Percentiles rank a stretch among this genome's conserved stretches.
These are phyloP conservation scores for Sanderia malayensis DNA, from an alignment of 30 jellyfish, hydroid and myxozoan species.

Conservation along the genomic window DNA sequence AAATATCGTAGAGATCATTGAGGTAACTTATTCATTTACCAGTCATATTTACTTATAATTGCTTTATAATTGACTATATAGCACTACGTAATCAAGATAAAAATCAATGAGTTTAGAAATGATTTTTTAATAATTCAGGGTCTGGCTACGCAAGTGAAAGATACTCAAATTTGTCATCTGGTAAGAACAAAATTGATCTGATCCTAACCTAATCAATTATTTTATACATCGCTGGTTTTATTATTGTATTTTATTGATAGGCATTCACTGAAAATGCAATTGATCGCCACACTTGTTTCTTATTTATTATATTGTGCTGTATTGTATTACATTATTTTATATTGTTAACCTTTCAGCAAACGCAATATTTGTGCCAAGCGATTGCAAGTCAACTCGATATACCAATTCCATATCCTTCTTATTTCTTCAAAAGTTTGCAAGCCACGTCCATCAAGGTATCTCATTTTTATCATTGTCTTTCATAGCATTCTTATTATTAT, in stretches of 20 bases:
- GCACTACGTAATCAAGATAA: too few relatives aligned
- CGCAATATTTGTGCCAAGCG: constrained; percentile 55
- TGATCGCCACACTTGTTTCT: not conserved
- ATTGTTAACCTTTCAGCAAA: constrained; percentile 67
- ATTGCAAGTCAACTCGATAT: constrained; percentile 50
- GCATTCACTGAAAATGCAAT: not conserved
- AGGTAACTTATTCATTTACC: too few relatives aligned
- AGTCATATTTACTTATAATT: too few relatives aligned
- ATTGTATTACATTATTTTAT: too few relatives aligned
- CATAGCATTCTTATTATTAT: too few relatives aligned
- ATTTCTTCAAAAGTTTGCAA: constrained; percentile 69
- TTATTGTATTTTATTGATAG: not conserved
- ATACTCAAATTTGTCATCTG: constrained; percentile 44
- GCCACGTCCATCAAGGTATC: constrained; percentile 54
- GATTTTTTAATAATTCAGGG: too few relatives aligned
- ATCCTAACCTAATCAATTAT: too few relatives aligned
- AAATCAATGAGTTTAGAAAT: too few relatives aligned
- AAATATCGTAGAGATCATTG: constrained; percentile 54
- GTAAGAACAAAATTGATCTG: too few relatives aligned
- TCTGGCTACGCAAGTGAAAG: constrained; percentile 50
- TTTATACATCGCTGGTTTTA: too few relatives aligned
- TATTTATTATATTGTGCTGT: not conserved
- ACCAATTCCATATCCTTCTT: constrained; percentile 63
- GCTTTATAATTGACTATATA: too few relatives aligned
- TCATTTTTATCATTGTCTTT: not conserved